Conservation (phyloP, 2,888 invertebrate genomes). For the Lypha dubia region DNA sequence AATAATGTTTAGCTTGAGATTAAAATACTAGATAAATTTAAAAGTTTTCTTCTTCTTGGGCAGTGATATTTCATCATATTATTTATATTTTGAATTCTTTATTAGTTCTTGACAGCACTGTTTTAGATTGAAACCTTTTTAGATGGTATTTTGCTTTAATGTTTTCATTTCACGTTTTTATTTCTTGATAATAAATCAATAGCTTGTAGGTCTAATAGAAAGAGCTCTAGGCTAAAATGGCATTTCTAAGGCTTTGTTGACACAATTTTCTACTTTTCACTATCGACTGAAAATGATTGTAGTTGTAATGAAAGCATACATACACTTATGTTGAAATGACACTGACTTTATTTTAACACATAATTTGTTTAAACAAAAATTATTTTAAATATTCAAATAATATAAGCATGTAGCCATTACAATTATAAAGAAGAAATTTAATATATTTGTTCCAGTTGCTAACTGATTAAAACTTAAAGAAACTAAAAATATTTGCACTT, state of each 20-base stretch:
- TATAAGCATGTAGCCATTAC: constrained; percentile 29
- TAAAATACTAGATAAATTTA: too few relatives aligned
- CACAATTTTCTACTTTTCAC: constrained; percentile 69
- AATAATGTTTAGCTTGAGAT: too few relatives aligned
- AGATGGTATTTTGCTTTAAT: background rate
- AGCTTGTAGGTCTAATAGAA: constrained; percentile 28
- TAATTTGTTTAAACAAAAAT: constrained; percentile 30
- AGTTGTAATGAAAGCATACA: constrained; percentile 12
- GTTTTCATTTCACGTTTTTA: background rate
- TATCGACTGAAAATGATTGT: constrained; percentile 4
- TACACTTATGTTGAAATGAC: constrained; percentile 44
- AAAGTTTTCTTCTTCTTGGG: too few relatives aligned
- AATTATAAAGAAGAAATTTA: constrained; percentile 10
- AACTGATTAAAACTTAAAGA: background rate
- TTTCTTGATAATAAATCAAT: constrained; percentile 37
- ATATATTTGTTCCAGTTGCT: background rate
- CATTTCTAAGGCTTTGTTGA: constrained; percentile 74
- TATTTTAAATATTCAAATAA: constrained; percentile 27
- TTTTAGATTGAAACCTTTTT: constrained; percentile 47
- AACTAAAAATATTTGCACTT: constrained; percentile 25
- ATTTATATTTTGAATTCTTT: too few relatives aligned
- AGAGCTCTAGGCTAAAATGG: constrained; percentile 60
- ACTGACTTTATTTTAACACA: constrained; percentile 59
- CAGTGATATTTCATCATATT: too few relatives aligned
- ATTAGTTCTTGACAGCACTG: background rate